phyloP scores from a whole-genome alignment of 2,797 vertebrate genomes.

The Aplochiton taeniatus region DNA sequence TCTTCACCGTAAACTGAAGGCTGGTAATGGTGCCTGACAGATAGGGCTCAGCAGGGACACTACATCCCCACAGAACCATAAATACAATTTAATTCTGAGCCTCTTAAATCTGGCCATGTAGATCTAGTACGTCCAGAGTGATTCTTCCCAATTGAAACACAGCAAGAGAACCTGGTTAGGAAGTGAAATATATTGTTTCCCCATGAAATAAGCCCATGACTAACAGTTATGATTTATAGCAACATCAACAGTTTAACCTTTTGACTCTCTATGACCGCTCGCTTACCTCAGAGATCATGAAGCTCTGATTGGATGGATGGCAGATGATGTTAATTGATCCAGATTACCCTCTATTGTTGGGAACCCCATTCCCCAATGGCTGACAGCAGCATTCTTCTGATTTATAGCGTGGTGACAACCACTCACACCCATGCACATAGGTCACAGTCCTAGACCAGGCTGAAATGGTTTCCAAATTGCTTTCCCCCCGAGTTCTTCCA shows the following conservation, averaged over 20 bases:
- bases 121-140: too few species aligned
- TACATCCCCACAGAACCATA: too few species aligned
- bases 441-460: too few species aligned
- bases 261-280: background rate
- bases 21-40: constrained; percentile 64
- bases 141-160: too few species aligned
- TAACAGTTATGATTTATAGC: background rate
- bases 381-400: constrained; percentile 7
- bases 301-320: constrained; percentile 7
- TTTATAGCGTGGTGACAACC: too few species aligned
- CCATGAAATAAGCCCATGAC: too few species aligned
- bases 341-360: background rate
- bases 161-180: too few species aligned
- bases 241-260: background rate
- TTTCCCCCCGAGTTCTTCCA: too few species aligned
- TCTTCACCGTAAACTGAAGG: constrained; percentile 70
- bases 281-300: background rate
- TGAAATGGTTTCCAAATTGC: too few species aligned
- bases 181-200: too few species aligned
- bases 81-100: too few species aligned
- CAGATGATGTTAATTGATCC: constrained; percentile 8
- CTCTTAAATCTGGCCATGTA: too few species aligned
- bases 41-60: background rate
- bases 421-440: background rate
- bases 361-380: background rate